A percentile compares a stretch with the other conserved stretches of the same genome.
Conservation (phyloP, 1,140 invertebrate genomes). For the Delia radicum region DNA sequence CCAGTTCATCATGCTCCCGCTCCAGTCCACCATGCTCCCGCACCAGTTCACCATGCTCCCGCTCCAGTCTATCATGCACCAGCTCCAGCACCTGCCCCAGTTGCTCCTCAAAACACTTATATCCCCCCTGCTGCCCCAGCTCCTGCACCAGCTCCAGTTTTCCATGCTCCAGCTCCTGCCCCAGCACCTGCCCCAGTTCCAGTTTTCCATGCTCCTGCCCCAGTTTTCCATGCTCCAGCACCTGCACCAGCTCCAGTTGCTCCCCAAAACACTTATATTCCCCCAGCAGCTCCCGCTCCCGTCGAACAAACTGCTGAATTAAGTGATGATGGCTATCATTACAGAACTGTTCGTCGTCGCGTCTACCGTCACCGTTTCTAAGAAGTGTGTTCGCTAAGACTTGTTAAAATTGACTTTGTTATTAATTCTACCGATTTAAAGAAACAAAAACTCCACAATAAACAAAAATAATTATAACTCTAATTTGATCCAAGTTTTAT, state of each 20-base stretch:
- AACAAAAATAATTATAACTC: not conserved
- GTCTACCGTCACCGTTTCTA: slow-evolving; percentile 39
- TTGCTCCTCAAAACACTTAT: not conserved
- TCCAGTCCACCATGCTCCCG: slow-evolving; percentile 28
- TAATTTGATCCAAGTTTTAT: too few relatives aligned
- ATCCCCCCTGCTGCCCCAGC: slow-evolving; percentile 5
- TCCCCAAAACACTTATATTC: not conserved
- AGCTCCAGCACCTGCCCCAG: not conserved
- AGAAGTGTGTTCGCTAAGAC: not conserved
- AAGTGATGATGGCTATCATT: slow-evolving; percentile 40
- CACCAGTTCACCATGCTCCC: not conserved
- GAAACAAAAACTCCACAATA: not conserved
- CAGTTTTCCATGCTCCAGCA: not conserved
- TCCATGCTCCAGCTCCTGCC: not conserved
- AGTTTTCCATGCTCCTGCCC: not conserved
- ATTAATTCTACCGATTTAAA: not conserved
- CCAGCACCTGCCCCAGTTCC: not conserved
- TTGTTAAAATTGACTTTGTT: not conserved
- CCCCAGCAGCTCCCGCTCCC: not conserved
- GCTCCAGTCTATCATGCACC: slow-evolving; percentile 12
- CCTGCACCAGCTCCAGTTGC: not conserved
- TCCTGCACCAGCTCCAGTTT: not conserved
- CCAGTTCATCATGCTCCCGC: not conserved
- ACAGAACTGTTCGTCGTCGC: slow-evolving; percentile 40
- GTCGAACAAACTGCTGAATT: not conserved